A percentile compares a stretch with the other conserved stretches of the same genome.
Evolutionary conservation across 1,140 invertebrate genomes (phyloP).

Genomic region (Vanessa atalanta): DNA sequence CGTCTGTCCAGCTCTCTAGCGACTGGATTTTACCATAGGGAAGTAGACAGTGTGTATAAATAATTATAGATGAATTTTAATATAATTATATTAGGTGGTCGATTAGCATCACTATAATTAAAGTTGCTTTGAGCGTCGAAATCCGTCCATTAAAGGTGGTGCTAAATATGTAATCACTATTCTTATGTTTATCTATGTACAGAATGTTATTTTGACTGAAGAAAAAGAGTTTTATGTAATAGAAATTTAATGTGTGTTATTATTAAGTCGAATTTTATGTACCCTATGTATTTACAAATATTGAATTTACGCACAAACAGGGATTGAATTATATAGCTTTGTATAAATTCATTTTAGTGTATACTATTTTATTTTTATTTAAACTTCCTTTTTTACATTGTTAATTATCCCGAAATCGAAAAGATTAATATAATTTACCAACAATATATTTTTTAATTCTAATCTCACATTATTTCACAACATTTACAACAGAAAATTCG

Average conservation of each 20-base stretch:
- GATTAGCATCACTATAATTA: constrained; percentile 3
- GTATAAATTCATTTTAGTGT: constrained; percentile 8
- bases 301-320: constrained; percentile 27
- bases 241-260: constrained; percentile 16
- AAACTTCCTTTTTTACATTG: not conserved
- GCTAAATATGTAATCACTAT: constrained; percentile 9
- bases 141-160: constrained; percentile 11
- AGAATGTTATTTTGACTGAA: constrained; percentile 24
- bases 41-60: constrained; percentile 10
- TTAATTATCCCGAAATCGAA: constrained; percentile 8
- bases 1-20: constrained; percentile 5
- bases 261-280: constrained; percentile 21
- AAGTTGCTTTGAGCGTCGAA: not conserved
- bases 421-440: constrained; percentile 10
- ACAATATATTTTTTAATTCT: not conserved
- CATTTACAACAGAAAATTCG: no score
- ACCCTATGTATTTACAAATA: constrained; percentile 1
- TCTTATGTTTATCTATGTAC: constrained; percentile 12
- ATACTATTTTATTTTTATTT: constrained; percentile 8
- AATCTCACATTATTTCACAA: no score
- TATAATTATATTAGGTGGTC: not conserved
- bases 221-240: constrained; percentile 23
- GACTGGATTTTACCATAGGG: constrained; percentile 2
- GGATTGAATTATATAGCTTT: constrained; percentile 24
- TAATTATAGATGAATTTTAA: constrained; percentile 10